Evolutionary conservation across 2,888 invertebrate genomes (phyloP), one percentile per base, ranked within the genome.

Genomic region (Eristalis intricaria): DNA sequence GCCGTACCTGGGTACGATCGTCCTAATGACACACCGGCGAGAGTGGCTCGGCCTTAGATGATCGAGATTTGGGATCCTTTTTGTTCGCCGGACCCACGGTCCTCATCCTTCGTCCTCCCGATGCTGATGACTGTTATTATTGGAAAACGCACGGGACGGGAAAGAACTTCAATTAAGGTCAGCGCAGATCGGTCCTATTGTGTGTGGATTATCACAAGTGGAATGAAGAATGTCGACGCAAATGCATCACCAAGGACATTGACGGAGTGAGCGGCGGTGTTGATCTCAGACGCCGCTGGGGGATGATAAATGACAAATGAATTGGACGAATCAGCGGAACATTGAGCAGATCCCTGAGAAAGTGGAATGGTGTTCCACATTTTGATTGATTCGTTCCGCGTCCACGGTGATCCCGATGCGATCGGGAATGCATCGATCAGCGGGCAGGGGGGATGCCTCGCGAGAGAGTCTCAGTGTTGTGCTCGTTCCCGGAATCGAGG

Each of bases 331-430:
- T 85, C 76, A 68, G 69, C 64, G 77, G 60, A 85, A 81, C 76
- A 73, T 76, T 75, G 29, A 13, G 23, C n/a, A 3, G 4, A 19
- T n/a, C 23, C 11, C 23, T 56, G 26, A 3, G 60, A 65, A 65
- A 35, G 29, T 60, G 65, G 15, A 32, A 56, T n/a, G 15, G 29
- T 7, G 64, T 23, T 38, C n/a, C 66, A 61, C 60, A 65, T 80
- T 84, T 87, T 87, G 87, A 87, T 87, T 80, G 87, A 87, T 87
- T 87, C 87, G 87, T 87, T 87, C 84, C 87, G 73, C 84, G 69
- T 77, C 38, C 11, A 65, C 63, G 26, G 35, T 69, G 56, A 73
- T 58, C 74, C 70, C 50, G 50, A 50, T 50, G 19, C 50, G 29
- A 61, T 29, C 61, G 61, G 15, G 61, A 61, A 29, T 10, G 19